Base-by-base conservation (phyloP, 2,888 invertebrate genomes). In the Odontothrips loti region DNA sequence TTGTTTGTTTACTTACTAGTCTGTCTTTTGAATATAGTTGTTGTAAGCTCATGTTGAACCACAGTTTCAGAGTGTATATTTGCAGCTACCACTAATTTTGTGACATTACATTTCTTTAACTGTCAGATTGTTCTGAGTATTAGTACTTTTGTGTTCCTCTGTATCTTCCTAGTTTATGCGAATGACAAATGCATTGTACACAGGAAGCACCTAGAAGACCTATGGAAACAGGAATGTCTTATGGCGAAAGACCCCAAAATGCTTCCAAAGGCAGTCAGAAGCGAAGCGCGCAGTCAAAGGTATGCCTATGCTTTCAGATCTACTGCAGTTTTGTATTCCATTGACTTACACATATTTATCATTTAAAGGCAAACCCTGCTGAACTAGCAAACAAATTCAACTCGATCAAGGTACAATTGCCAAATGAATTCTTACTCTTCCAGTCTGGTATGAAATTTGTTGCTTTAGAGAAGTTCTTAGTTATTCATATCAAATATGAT, bases 341-440 rank as follows among this genome's bases (percentile, higher is more conserved):
- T 48, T 48, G 10, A 34, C 34, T 79, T 34, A 3, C 43, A n/a
- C n/a, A n/a, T n/a, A n/a, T n/a, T n/a, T n/a, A n/a, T n/a, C n/a
- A n/a, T 23, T 80, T 80, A 17, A 51, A 81, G 81, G 48, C 79
- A 2, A 79, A 47, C n/a, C 11, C 27, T 27, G 10, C 68, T 8
- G 8, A 75, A 12, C 68, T 27, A 11, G 68, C 23, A 27, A 23
- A 12, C 8, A 75, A 75, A 75, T 75, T 75, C 23, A 75, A 75
- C 12, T 27, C 68, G 11, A 27, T 75, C 9, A 23, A 27, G 68
- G 68, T 75, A 68, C 4, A 23, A 27, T 9, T 75, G 0, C 0
- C 1, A 15, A 17, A 6, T 58, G 17, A 75, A 75, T 75, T 75
- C 58, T 9, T 23, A 1, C 23, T 4, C 12, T 0, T 12, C 11